A percentile compares a stretch with the other conserved stretches of the same genome.
Conservation (phyloP, 64 coral and sea anemone species). For the Dendrophyllia cribrosa region DNA sequence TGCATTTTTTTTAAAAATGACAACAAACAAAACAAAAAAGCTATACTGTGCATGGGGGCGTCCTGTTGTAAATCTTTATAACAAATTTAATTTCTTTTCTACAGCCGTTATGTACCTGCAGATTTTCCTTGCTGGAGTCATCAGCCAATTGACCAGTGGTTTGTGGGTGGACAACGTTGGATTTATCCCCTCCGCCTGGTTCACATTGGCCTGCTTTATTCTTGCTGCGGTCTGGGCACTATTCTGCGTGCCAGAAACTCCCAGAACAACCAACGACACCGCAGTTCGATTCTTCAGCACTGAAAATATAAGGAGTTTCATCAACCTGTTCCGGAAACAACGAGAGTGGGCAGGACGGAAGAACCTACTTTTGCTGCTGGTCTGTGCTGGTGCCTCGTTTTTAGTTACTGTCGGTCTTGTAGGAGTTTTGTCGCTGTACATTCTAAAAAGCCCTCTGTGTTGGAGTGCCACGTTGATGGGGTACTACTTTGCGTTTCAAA, state of each 20-base stretch:
- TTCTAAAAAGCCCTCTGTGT: conserved; percentile 81
- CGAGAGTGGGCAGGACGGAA: background rate
- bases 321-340: conserved; percentile 52
- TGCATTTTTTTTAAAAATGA: too few species aligned
- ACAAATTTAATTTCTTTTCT: background rate
- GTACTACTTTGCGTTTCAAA: conserved; percentile 72
- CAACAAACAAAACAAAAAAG: too few species aligned
- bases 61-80: background rate
- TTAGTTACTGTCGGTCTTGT: conserved; percentile 58
- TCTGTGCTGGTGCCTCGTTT: conserved; percentile 38
- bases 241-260: conserved; percentile 75
- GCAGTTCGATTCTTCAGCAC: conserved; percentile 63
- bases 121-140: conserved; percentile 81
- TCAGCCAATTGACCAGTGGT: conserved; percentile 86
- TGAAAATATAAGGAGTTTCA: conserved; percentile 64
- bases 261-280: background rate
- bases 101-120: conserved; percentile 70
- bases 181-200: conserved; percentile 76
- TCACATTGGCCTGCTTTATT: conserved; percentile 52
- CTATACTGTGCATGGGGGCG: too few species aligned
- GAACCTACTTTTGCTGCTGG: conserved; percentile 48
- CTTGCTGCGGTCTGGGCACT: conserved; percentile 61
- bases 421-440: conserved; percentile 67
- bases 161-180: conserved; percentile 80
- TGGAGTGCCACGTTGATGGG: conserved; percentile 75